A percentile compares a stretch with the other conserved stretches of the same genome.
These are phyloP conservation scores for Philopedon plagiatum DNA, from an alignment of 2,888 invertebrate species.

Conservation along the genomic window DNA sequence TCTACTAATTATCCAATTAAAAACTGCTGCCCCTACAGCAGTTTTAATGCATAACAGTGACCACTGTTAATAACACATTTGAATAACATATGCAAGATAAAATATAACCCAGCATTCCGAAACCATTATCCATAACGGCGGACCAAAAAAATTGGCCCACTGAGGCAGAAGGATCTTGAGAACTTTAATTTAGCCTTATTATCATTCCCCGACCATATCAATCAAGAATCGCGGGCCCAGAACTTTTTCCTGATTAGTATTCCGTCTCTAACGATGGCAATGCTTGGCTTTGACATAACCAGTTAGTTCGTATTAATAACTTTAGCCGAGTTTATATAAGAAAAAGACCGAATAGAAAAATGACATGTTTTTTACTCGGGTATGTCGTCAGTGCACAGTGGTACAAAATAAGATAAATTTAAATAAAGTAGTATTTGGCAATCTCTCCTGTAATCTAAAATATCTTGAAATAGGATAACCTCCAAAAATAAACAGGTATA, in stretches of 20 bases:
- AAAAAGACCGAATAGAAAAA: conserved; percentile 68
- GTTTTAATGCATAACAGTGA: too few species aligned
- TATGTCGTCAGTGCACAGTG: conserved; percentile 38
- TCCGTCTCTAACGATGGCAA: conserved; percentile 68
- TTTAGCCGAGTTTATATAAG: conserved; percentile 67
- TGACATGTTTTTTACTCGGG: conserved; percentile 67
- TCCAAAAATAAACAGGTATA: too few species aligned
- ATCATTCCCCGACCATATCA: conserved; percentile 67
- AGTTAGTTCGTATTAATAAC: conserved; percentile 71
- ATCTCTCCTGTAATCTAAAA: too few species aligned
- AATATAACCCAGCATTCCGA: neutral
- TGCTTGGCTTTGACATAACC: conserved; percentile 71
- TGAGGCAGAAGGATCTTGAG: conserved; percentile 13
- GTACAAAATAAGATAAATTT: neutral
- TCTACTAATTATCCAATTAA: too few species aligned
- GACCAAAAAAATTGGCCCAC: conserved; percentile 21
- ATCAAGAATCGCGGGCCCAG: conserved; percentile 62
- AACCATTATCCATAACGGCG: conserved; percentile 18
- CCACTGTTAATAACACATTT: too few species aligned
- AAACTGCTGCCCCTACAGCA: too few species aligned
- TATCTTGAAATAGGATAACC: too few species aligned
- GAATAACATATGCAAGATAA: too few species aligned
- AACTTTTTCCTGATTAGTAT: conserved; percentile 69
- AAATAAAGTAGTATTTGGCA: neutral
- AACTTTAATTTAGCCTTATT: conserved; percentile 65